Percentiles rank a stretch among this genome's conserved stretches.
These are phyloP conservation scores for Ciconia nigra DNA, from an alignment of 2,797 vertebrate species.

Conservation along the genomic window DNA sequence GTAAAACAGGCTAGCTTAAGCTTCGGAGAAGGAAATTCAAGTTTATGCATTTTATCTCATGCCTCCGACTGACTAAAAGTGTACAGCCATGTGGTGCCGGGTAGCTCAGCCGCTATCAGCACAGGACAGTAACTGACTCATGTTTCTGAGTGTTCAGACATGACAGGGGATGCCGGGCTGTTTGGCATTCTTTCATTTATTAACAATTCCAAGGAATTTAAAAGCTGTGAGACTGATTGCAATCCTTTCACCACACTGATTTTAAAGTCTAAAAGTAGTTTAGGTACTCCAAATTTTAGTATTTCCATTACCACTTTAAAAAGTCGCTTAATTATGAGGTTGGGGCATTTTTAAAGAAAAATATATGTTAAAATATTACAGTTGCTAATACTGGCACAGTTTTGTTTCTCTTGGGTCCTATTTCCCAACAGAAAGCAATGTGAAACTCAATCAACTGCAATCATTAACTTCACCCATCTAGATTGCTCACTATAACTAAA, in stretches of 20 bases:
- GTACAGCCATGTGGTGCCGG: fast-evolving
- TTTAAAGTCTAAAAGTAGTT: neutral
- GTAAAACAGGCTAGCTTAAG: neutral
- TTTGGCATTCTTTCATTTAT: neutral
- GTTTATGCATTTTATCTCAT: neutral
- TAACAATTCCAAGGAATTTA: neutral
- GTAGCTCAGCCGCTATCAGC: neutral
- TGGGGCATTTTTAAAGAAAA: neutral
- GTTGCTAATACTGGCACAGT: neutral
- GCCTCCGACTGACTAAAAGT: neutral
- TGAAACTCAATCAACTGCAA: neutral
- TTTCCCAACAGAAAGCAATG: neutral
- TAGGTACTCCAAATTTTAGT: neutral
- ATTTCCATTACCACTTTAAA: neutral
- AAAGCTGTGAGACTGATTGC: neutral
- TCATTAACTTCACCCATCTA: neutral
- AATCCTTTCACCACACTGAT: neutral
- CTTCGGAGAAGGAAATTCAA: neutral
- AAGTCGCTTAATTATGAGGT: neutral
- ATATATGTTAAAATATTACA: neutral
- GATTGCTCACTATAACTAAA: neutral
- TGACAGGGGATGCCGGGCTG: neutral
- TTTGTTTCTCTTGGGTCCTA: neutral
- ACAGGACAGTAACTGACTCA: neutral
- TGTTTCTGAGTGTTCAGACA: neutral